A percentile compares a stretch with the other conserved stretches of the same genome.
These are phyloP conservation scores for Cataglyphis altisquamis DNA, from an alignment of 2,888 invertebrate genomes.

Conservation along the genomic window DNA sequence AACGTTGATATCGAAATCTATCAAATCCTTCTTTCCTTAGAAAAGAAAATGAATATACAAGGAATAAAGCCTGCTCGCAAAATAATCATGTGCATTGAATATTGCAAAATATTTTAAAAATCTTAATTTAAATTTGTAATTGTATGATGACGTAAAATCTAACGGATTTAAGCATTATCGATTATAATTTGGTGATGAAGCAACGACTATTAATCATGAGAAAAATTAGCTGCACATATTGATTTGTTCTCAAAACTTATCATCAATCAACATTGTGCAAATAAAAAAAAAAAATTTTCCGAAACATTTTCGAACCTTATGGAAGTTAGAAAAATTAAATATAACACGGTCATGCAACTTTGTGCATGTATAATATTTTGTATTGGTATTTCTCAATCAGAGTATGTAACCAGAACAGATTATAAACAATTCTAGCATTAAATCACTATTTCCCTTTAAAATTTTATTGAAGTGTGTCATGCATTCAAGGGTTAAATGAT, in stretches of 20 bases:
- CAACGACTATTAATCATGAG: not conserved
- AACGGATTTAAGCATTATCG: not conserved
- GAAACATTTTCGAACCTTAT: slow-evolving; percentile 99
- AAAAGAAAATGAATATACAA: slow-evolving; percentile 59
- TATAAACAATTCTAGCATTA: not conserved
- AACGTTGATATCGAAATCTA: slow-evolving; percentile 96
- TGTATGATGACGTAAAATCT: not conserved
- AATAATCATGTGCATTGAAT: not conserved
- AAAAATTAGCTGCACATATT: not conserved
- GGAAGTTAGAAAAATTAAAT: slow-evolving; percentile 98
- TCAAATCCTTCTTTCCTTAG: slow-evolving; percentile 97
- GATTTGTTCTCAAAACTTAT: slow-evolving; percentile 87
- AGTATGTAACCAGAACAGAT: slow-evolving; percentile 92
- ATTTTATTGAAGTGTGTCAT: not conserved
- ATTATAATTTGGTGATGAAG: not conserved
- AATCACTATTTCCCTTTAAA: not conserved
- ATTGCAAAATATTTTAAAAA: not conserved
- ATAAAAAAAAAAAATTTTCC: slow-evolving; percentile 97
- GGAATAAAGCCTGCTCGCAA: not conserved
- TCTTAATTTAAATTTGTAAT: not conserved
- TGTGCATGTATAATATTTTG: slow-evolving; percentile 94
- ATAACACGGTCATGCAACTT: slow-evolving; percentile 97
- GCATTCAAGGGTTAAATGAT: slow-evolving; percentile 23
- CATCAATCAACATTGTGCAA: slow-evolving; percentile 98
- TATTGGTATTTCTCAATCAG: slow-evolving; percentile 94